Evolutionary conservation across 1,140 invertebrate genomes (phyloP).

Genomic region (Popillia japonica): DNA sequence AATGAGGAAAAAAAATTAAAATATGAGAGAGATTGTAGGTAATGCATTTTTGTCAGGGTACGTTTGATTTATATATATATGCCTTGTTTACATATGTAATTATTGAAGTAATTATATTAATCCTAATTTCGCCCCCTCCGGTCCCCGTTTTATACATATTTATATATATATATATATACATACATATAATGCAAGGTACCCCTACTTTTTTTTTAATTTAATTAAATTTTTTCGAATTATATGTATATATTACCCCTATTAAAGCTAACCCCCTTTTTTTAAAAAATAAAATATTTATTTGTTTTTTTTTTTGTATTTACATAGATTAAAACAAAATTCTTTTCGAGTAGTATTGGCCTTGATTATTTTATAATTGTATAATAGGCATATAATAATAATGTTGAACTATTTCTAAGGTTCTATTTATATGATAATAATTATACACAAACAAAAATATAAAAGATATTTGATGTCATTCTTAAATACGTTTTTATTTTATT

Average conservation of each 20-base stretch:
- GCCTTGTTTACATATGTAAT: constrained; percentile 34
- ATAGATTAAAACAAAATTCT: constrained; percentile 27
- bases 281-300: constrained; percentile 36
- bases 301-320: constrained; percentile 33
- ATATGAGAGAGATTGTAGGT: constrained; percentile 16
- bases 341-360: constrained; percentile 34
- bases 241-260: too few species aligned
- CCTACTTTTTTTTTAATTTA: neutral
- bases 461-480: neutral
- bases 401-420: constrained; percentile 28
- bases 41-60: constrained; percentile 45
- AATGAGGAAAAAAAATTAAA: too few species aligned
- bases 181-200: too few species aligned
- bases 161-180: constrained; percentile 20
- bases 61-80: constrained; percentile 26
- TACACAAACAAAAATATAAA: constrained; percentile 2
- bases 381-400: constrained; percentile 31
- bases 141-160: neutral
- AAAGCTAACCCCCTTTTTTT: neutral
- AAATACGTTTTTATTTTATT: neutral
- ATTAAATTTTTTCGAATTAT: too few species aligned
- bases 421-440: constrained; percentile 24
- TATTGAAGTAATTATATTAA: neutral
- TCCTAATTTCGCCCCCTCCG: neutral
- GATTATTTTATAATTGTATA: constrained; percentile 17